A percentile compares a stretch with the other conserved stretches of the same genome.
phyloP scores from a whole-genome alignment of 2,888 invertebrate genomes.

The Trissolcus japonicus region DNA sequence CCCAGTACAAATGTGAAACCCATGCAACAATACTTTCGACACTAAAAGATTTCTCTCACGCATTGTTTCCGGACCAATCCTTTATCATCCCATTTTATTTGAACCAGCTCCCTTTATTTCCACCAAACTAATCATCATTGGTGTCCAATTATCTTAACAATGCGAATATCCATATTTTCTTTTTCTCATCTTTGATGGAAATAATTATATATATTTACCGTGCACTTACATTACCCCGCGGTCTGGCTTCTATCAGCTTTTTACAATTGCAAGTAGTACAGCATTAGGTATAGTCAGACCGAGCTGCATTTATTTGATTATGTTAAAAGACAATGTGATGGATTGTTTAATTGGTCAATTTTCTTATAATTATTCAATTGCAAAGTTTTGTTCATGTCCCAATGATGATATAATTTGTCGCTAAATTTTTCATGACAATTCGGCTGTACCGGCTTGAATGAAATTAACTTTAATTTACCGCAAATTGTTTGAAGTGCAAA shows the following conservation, averaged over 20 bases:
- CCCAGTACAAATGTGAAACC: conserved; percentile 36
- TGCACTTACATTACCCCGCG: neutral
- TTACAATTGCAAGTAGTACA: conserved; percentile 23
- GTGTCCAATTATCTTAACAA: too few species aligned
- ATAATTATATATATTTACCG: neutral
- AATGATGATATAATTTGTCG: too few species aligned
- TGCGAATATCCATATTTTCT: neutral
- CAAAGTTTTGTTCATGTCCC: too few species aligned
- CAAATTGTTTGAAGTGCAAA: too few species aligned
- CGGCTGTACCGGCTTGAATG: too few species aligned
- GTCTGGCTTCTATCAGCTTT: conserved; percentile 12
- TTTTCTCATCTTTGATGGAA: too few species aligned
- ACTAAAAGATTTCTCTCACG: neutral
- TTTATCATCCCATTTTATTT: too few species aligned
- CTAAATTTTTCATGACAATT: too few species aligned
- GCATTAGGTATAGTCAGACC: conserved; percentile 19
- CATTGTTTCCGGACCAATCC: neutral
- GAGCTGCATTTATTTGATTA: conserved; percentile 21
- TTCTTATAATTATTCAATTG: too few species aligned
- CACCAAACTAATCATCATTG: conserved; percentile 1
- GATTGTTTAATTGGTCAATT: conserved; percentile 12
- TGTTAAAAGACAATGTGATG: conserved; percentile 21
- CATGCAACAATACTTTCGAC: conserved; percentile 19
- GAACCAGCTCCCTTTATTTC: too few species aligned
- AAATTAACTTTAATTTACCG: too few species aligned